phyloP scores from a whole-genome alignment of 2,113 vertebrate species.

The Alces alces region DNA sequence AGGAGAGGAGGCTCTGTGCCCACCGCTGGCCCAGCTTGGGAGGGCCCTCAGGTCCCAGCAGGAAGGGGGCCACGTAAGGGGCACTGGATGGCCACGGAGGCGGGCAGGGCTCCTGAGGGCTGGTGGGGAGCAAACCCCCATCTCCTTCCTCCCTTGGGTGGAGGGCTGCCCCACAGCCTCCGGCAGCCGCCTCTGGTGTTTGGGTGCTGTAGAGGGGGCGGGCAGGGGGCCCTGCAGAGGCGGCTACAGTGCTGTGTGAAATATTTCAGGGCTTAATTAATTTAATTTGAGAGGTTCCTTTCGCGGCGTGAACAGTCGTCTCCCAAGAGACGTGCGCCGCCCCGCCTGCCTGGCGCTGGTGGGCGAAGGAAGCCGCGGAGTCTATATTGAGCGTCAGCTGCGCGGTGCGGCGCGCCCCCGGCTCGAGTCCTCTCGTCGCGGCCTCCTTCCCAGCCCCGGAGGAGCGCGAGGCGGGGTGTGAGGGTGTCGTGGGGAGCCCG shows the following conservation, averaged over 20 bases:
- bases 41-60: neutral
- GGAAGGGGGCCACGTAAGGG: accelerated
- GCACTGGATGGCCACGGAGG: neutral
- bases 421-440: accelerated
- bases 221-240: neutral
- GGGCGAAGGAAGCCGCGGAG: neutral
- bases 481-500: neutral
- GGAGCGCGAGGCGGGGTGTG: too few species aligned
- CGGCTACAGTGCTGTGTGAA: neutral
- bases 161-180: neutral
- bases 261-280: constrained; percentile 39
- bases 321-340: neutral
- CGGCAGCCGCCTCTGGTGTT: accelerated
- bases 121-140: too few species aligned
- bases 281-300: constrained; percentile 62
- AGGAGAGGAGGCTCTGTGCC: accelerated
- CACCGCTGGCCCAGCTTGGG: accelerated
- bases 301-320: constrained; percentile 38
- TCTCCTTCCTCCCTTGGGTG: neutral
- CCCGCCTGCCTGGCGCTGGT: neutral
- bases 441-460: neutral
- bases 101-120: neutral
- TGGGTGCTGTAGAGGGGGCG: neutral
- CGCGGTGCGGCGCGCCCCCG: neutral
- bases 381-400: accelerated